Evolutionary conservation across 2,797 vertebrate species (phyloP).

Genomic region (Sphaeramia orbicularis): DNA sequence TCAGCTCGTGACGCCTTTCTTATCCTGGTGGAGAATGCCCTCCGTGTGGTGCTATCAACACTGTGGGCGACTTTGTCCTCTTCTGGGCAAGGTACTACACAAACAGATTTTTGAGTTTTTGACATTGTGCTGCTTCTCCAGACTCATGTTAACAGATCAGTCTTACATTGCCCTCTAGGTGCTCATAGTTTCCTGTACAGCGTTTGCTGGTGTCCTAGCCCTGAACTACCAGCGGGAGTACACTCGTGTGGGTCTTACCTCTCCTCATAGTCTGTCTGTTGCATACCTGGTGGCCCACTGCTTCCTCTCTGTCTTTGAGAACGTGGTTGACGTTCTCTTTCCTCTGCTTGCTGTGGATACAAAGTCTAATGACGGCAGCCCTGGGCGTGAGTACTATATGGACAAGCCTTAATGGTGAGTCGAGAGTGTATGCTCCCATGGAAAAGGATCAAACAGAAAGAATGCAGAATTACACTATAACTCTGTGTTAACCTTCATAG

Average conservation of each 20-base stretch:
- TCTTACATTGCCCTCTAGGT: slow-evolving; percentile 58
- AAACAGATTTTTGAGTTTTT: neutral
- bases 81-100: slow-evolving; percentile 94
- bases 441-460: neutral
- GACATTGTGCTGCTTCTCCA: neutral
- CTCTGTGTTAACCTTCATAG: slow-evolving; percentile 78
- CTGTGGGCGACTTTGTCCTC: slow-evolving; percentile 97
- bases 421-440: neutral
- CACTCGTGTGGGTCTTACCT: slow-evolving; percentile 96
- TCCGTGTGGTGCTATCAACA: slow-evolving; percentile 96
- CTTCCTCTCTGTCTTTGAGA: slow-evolving; percentile 98
- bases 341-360: slow-evolving; percentile 98
- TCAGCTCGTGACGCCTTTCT: slow-evolving; percentile 95
- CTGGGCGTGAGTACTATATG: slow-evolving; percentile 96
- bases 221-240: slow-evolving; percentile 97
- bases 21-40: slow-evolving; percentile 95
- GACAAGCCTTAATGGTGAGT: slow-evolving; percentile 97
- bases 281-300: slow-evolving; percentile 98
- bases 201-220: slow-evolving; percentile 91
- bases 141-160: neutral
- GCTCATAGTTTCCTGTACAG: slow-evolving; percentile 88
- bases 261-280: slow-evolving; percentile 95
- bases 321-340: slow-evolving; percentile 97
- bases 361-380: slow-evolving; percentile 96
- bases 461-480: neutral